Evolutionary conservation across 2,797 vertebrate genomes (phyloP).

Genomic region (Bradypus variegatus): DNA sequence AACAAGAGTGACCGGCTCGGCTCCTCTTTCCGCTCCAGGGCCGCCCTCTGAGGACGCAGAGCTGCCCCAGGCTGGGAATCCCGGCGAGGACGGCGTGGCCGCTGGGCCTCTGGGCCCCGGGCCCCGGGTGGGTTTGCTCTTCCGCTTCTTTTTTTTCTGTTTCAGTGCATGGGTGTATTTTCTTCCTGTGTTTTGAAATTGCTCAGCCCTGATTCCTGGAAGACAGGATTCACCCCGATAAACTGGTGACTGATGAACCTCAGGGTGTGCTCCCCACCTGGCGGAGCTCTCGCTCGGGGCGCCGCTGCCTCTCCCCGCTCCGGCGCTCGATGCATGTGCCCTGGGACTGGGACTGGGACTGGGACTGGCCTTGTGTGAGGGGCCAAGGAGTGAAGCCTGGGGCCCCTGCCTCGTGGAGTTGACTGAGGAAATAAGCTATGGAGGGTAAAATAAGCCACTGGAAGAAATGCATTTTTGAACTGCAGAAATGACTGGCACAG

Average conservation of each 20-base stretch:
- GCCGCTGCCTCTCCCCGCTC: background rate
- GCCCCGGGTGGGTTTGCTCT: conserved; percentile 29
- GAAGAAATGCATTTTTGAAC: background rate
- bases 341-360: too few relatives aligned
- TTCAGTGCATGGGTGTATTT: background rate
- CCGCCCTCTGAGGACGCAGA: conserved; percentile 16
- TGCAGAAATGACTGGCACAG: background rate
- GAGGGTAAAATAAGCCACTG: background rate
- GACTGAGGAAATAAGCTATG: background rate
- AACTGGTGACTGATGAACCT: background rate
- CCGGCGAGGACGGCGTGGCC: conserved; percentile 7
- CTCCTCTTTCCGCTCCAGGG: conserved; percentile 18
- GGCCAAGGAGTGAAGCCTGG: background rate
- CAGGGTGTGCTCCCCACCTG: background rate
- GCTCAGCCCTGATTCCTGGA: background rate
- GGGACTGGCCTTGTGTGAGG: background rate
- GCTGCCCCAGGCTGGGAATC: background rate
- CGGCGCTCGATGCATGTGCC: background rate
- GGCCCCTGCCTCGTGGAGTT: background rate
- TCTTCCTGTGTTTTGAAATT: background rate
- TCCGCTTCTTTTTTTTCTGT: background rate
- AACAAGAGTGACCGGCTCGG: background rate
- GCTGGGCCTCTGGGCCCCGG: background rate
- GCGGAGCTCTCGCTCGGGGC: background rate
- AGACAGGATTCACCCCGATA: background rate